Base-by-base conservation (phyloP, 2,797 vertebrate species). In the Enteromius trimaculatus region DNA sequence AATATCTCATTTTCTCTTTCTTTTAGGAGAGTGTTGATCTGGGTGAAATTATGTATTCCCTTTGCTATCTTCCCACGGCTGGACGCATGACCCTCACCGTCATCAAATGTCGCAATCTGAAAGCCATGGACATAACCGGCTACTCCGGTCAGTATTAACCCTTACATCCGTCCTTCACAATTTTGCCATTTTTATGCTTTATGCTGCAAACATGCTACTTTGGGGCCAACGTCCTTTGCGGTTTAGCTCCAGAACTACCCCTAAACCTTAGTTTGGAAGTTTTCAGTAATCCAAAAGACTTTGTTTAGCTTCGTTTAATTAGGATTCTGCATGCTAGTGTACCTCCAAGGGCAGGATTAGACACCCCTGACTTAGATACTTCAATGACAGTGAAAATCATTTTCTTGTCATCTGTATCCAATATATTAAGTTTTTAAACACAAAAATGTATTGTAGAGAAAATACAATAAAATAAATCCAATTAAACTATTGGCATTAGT, bases 41-140 rank as follows among this genome's bases (percentile, higher is more conserved):
- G 89, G 98, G 98, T 47, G 98, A 99, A 92, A 99, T 99, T 91
- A 99, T 99, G 98, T 99, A 97, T 93, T 99, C 98, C 72, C 94
- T 99, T 88, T 99, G 98, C 92, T 99, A 99, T 91, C 95, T 99
- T 86, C 98, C 98, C 82, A 99, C 97, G 65, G 98, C 98, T 6
- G 98, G 98, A 21, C 96, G 98, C 80, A 97, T 99, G 97, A 99
- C 98, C 39, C 91, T 99, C 81, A 99, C 97, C 0, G 98, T 99
- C 90, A 99, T 99, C 94, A 99, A 99, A 91, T 99, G 98, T 92
- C 95, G 98, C 87, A 99, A 99, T 92, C 95, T 99, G 88, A 99
- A 99, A 95, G 98, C 98, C 84, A 99, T 99, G 98, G 98, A 99
- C 90, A 97, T 99, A 91, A 99, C 97, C 17, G 98, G 98, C 1